These are phyloP conservation scores for Ligdia adustata DNA, from an alignment of 2,888 invertebrate genomes.

Conservation along the genomic window DNA sequence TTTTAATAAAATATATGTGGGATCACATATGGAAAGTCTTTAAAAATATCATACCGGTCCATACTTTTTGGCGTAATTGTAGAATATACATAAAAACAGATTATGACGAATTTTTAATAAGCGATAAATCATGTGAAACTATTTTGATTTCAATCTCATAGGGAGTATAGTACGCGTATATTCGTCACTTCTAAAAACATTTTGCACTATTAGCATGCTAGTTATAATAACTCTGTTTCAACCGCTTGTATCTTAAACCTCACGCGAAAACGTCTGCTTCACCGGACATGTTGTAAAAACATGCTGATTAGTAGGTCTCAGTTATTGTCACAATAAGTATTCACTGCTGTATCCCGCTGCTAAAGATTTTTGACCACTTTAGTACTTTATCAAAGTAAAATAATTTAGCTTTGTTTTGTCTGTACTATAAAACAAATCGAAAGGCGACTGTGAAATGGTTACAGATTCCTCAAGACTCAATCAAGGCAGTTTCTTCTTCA, in stretches of 20 bases:
- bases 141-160: no score
- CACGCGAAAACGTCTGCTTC: conserved; percentile 41
- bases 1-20: no score
- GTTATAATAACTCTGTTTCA: no score
- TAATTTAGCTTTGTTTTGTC: neutral
- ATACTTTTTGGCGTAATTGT: no score
- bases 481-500: neutral
- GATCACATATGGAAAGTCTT: no score
- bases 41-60: no score
- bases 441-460: conserved; percentile 3
- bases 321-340: conserved; percentile 65
- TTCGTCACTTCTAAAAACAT: no score
- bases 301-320: conserved; percentile 68
- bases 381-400: conserved; percentile 34
- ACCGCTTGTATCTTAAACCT: conserved; percentile 13
- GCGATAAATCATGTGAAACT: no score
- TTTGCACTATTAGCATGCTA: no score
- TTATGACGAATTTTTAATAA: no score
- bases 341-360: conserved; percentile 56
- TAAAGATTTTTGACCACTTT: conserved; percentile 36
- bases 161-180: no score
- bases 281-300: conserved; percentile 60
- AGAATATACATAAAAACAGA: no score
- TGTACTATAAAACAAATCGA: neutral
- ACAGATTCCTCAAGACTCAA: neutral